phyloP scores from a whole-genome alignment of 2,797 vertebrate species.

The Megaceryle alcyon region DNA sequence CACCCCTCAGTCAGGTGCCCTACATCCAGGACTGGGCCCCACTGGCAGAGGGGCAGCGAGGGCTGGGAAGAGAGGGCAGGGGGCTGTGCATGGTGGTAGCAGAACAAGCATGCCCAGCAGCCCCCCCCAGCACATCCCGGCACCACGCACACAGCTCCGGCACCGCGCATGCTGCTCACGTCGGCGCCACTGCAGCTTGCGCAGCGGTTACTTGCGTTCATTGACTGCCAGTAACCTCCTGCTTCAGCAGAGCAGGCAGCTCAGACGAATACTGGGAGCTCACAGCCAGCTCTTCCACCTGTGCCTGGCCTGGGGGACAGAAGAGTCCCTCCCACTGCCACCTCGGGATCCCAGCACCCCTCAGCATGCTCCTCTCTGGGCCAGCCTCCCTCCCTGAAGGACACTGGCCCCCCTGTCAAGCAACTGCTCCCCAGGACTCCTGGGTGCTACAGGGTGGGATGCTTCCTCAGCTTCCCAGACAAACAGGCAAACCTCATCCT shows the following conservation, averaged over 20 bases:
- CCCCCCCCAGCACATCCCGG: not conserved
- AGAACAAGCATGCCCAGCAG: not conserved
- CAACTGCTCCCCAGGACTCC: not conserved
- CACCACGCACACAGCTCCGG: not conserved
- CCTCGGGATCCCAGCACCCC: not conserved
- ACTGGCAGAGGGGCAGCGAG: not conserved
- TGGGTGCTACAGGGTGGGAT: not conserved
- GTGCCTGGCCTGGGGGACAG: fast-evolving
- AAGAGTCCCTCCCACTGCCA: fast-evolving
- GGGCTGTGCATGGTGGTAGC: not conserved
- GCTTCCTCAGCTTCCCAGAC: not conserved
- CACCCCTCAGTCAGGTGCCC: fast-evolving
- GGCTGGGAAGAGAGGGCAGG: not conserved
- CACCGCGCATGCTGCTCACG: slow-evolving; percentile 57
- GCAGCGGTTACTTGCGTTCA: slow-evolving; percentile 71
- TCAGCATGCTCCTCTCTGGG: fast-evolving
- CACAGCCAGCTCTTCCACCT: not conserved
- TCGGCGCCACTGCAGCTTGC: slow-evolving; percentile 65
- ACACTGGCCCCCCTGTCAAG: not conserved
- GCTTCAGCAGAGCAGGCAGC: not conserved
- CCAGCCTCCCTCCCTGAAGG: not conserved
- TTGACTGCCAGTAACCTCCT: slow-evolving; percentile 74
- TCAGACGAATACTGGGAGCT: not conserved
- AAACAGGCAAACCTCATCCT: not conserved
- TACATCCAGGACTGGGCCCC: fast-evolving